Evolutionary conservation across 2,113 vertebrate species (phyloP), one percentile per base, ranked within the genome.

Genomic region (Nesoenas mayeri): DNA sequence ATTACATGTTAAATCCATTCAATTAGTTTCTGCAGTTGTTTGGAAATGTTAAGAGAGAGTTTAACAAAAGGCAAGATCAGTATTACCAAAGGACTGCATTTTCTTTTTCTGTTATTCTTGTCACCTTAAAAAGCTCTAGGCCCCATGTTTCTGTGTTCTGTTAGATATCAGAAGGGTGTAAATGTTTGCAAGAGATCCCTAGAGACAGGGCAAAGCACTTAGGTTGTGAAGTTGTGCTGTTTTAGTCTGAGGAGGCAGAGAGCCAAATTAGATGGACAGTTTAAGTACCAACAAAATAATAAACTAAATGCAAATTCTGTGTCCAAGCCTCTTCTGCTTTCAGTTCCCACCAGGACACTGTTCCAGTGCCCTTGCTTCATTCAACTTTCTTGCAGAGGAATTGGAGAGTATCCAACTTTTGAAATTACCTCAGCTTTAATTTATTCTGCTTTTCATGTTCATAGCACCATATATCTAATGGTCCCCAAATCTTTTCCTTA

Each of bases 371-470:
- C 93, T 97, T 96, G 79, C 78, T 96, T 77, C n/a, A 11, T 90
- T 91, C 1, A 28, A 72, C 85, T 93, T 91, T 78, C 73, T 92
- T 87, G 29, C 54, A 62, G 85, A 79, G 40, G 50, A 89, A 71
- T 25, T 97, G 95, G 95, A 94, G 44, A 50, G 47, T 32, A 65
- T 96, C 95, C 93, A 91, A 40, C 47, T 87, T 89, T 77, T 85
- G 12, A 92, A 96, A 97, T 97, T 96, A 91, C 71, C 73, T 96
- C 73, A 57, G 77, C 73, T 95, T 94, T 95, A 95, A 97, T 97
- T 96, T 96, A 92, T 94, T 96, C 94, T 81, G 54, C 85, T 91
- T 96, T 94, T 95, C 70, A 89, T 95, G 66, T 88, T 89, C 85
- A 75, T 83, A 57, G 66, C 66, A 71, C 85, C 50, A 64, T 85